phyloP scores from a whole-genome alignment of 2,797 vertebrate species.

The Odontamblyopus rebecca region DNA sequence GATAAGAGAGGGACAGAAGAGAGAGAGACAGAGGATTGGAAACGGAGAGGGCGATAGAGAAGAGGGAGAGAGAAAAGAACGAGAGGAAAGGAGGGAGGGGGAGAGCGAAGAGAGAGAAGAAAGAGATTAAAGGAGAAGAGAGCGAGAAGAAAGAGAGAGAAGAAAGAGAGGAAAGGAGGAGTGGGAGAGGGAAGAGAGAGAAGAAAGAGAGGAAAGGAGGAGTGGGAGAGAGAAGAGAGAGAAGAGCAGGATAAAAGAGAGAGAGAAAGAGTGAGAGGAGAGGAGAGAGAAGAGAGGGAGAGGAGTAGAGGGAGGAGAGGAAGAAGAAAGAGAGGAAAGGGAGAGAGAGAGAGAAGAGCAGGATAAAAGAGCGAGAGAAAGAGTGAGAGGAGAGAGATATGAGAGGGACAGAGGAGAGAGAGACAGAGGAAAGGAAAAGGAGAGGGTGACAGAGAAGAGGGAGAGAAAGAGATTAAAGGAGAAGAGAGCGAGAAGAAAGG shows the following conservation, averaged over 20 bases:
- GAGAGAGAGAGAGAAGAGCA: too few species aligned
- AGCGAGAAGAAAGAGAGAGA: too few species aligned
- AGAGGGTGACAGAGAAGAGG: neutral
- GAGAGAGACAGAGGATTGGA: neutral
- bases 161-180: neutral
- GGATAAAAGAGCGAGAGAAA: neutral
- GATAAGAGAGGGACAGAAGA: neutral
- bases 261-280: too few species aligned
- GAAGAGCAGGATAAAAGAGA: too few species aligned
- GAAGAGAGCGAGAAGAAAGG: neutral
- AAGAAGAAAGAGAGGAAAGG: neutral
- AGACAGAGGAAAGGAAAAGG: slow-evolving; percentile 2
- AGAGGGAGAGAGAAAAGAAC: neutral
- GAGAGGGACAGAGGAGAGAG: slow-evolving; percentile 37
- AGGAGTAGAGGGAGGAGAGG: too few species aligned
- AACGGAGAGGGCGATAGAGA: too few species aligned
- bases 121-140: too few species aligned
- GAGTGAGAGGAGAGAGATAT: neutral
- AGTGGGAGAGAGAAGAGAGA: too few species aligned
- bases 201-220: too few species aligned
- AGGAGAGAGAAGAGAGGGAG: too few species aligned
- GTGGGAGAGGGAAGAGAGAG: too few species aligned
- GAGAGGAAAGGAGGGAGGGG: neutral
- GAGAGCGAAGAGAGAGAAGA: neutral
- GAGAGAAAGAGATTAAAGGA: neutral